These are phyloP conservation scores for Lasioglossum malachurum DNA, from an alignment of 2,888 invertebrate species.

Conservation along the genomic window DNA sequence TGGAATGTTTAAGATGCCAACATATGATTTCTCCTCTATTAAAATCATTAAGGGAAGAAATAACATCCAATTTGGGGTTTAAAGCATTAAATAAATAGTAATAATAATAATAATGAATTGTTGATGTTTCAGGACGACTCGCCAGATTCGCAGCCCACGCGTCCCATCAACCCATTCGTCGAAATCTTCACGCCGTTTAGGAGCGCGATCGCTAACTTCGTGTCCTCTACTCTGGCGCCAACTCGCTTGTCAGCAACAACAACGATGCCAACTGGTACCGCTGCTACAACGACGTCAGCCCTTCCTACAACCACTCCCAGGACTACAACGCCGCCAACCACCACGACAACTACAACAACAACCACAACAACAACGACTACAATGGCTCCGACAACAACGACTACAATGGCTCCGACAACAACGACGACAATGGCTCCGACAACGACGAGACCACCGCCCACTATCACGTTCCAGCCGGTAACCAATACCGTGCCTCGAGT, in stretches of 20 bases:
- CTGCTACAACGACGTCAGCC: constrained; percentile 56
- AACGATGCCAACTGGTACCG: constrained; percentile 36
- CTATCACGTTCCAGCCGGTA: constrained; percentile 49
- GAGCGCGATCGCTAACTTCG: constrained; percentile 58
- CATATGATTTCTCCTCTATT: too few species aligned
- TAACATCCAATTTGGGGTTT: too few species aligned
- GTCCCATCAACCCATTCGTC: constrained; percentile 77
- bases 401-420: constrained; percentile 19
- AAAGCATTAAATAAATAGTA: too few species aligned
- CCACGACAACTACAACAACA: constrained; percentile 38
- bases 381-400: constrained; percentile 33
- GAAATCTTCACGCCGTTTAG: constrained; percentile 78
- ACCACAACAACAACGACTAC: constrained; percentile 45
- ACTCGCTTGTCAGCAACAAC: constrained; percentile 52
- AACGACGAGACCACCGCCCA: constrained; percentile 16
- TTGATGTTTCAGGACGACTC: constrained; percentile 54
- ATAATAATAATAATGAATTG: too few species aligned
- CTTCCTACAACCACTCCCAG: constrained; percentile 60
- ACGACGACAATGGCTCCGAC: constrained; percentile 35
- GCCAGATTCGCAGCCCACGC: constrained; percentile 63
- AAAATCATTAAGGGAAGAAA: too few species aligned
- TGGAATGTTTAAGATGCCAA: too few species aligned
- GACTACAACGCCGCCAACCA: constrained; percentile 62
- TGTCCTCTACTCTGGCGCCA: constrained; percentile 52
- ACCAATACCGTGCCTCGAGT: constrained; percentile 39